Evolutionary conservation across 2,797 vertebrate genomes (phyloP), one percentile per base, ranked within the genome.

Genomic region (Periparus ater): DNA sequence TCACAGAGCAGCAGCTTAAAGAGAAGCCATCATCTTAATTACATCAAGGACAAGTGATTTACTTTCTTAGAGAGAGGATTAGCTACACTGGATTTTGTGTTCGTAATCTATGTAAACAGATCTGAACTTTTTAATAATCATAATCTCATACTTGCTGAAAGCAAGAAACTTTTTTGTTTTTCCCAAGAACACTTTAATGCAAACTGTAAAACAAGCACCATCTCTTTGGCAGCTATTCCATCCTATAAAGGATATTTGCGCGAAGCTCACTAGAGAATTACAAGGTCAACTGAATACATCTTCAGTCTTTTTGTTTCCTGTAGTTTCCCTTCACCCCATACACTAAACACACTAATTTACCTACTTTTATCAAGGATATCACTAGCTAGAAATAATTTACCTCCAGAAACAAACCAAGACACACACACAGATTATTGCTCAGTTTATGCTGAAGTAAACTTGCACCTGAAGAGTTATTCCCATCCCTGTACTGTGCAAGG

Each of bases 1-100:
- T 19, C 40, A 68, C 7, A 23, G 40, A 65, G 61, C 36, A 74
- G 32, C 58, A 91, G 21, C 68, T 88, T 88, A 71, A 72, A 60
- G 75, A 76, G 34, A 67, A 89, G 18, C 13, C 51, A 71, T 61
- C 47, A 1, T 89, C 73, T 88, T 93, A 80, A 92, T 78, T 83
- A 80, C 79, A 85, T 82, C 83, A 94, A 94, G 82, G 61, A 74
- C 58, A 93, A 89, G 47, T 30, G 23, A 60, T 88, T 91, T 83
- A 88, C 77, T 74, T 89, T 42, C 76, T 89, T 68, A 36, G 13
- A 71, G 32, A 77, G 32, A 86, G 32, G 55, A 95, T 95, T 81
- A 96, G 78, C 38, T 61, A 91, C 79, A 66, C n/a, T 63, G 62
- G 55, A 94, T 94, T 94, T 68, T 11, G 16, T 25, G 44, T 16